Evolutionary conservation across 2,888 invertebrate genomes (phyloP).

Genomic region (Brachyptera risi): DNA sequence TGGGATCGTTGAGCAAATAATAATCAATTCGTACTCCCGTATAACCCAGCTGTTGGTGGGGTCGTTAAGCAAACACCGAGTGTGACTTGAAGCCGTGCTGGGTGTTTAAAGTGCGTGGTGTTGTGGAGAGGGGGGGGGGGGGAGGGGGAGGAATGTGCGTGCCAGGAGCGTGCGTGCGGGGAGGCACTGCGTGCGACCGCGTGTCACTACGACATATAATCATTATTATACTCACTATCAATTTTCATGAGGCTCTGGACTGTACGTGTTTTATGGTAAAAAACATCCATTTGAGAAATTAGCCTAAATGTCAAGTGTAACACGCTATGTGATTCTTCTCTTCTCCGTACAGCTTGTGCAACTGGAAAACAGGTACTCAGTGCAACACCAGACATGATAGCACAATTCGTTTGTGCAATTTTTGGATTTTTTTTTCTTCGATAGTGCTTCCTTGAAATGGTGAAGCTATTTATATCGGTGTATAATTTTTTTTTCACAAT

Average conservation of each 20-base stretch:
- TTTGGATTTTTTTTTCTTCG: too few species aligned
- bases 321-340: slow-evolving; percentile 4
- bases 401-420: too few species aligned
- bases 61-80: too few species aligned
- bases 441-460: too few species aligned
- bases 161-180: background rate
- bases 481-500: too few species aligned
- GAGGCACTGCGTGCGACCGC: background rate
- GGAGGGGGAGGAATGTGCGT: background rate
- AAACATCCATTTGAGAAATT: slow-evolving; percentile 20
- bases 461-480: too few species aligned
- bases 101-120: background rate
- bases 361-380: background rate
- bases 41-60: too few species aligned
- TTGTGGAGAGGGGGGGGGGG: background rate
- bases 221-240: slow-evolving; percentile 17
- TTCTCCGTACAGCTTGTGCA: background rate
- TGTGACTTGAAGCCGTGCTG: too few species aligned
- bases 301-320: background rate
- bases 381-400: too few species aligned
- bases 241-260: slow-evolving; percentile 1
- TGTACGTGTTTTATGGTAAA: slow-evolving; percentile 17
- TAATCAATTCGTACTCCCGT: too few species aligned
- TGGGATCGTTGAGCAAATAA: too few species aligned
- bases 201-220: background rate